These are phyloP conservation scores for Passer domesticus DNA, from an alignment of 2,113 vertebrate genomes.

Conservation along the genomic window DNA sequence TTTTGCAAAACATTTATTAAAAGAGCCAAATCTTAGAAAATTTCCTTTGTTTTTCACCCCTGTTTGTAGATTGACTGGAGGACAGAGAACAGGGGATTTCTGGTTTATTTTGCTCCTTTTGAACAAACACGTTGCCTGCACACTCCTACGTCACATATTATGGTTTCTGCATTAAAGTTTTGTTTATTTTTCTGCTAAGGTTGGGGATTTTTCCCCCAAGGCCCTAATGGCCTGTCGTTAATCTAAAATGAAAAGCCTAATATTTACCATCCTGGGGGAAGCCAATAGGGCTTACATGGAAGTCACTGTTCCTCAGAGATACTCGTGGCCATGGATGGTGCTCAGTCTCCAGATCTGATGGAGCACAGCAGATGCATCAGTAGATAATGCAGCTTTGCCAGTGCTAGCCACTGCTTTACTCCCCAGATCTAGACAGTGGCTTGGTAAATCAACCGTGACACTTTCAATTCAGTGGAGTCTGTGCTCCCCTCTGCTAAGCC, in stretches of 20 bases:
- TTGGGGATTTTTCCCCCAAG: not conserved
- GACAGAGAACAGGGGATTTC: not conserved
- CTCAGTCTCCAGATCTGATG: not conserved
- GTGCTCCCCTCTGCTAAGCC: not conserved
- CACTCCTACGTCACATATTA: not conserved
- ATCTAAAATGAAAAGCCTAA: not conserved
- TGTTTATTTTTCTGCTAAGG: not conserved
- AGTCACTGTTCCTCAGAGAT: not conserved
- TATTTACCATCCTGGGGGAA: not conserved
- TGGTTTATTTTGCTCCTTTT: not conserved
- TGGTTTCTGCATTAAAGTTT: not conserved
- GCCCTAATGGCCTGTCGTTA: not conserved
- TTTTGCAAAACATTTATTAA: not conserved
- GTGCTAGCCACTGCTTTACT: not conserved
- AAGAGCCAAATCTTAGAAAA: not conserved
- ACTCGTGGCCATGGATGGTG: rapidly evolving
- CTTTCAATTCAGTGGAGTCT: not conserved
- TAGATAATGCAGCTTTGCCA: not conserved
- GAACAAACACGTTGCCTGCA: not conserved
- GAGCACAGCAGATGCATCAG: not conserved
- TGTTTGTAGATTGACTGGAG: not conserved
- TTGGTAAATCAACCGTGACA: not conserved
- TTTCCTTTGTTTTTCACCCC: not conserved
- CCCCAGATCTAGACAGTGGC: not conserved
- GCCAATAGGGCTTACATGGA: not conserved